Conservation (phyloP, 2,113 vertebrate genomes). For the Arenaria interpres region DNA sequence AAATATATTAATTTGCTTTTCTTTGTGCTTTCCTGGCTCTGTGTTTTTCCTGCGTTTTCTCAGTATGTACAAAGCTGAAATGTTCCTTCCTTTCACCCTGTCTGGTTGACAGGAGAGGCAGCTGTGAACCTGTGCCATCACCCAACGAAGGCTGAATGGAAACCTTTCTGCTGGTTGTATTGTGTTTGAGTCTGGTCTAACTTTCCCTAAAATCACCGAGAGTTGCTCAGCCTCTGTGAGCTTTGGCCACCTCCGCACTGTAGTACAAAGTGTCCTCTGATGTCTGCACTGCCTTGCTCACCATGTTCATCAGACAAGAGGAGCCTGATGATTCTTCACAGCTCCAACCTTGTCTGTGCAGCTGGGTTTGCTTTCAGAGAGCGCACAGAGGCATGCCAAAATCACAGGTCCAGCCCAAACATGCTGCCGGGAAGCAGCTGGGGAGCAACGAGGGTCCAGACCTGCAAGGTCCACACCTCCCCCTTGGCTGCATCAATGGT, state of each 20-base stretch:
- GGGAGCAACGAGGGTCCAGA: background rate
- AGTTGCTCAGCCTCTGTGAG: background rate
- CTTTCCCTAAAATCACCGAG: background rate
- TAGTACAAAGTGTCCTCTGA: background rate
- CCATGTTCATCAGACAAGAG: background rate
- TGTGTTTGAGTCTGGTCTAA: background rate
- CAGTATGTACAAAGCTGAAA: background rate
- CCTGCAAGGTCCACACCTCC: background rate
- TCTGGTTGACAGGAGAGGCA: background rate
- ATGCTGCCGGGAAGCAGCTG: background rate
- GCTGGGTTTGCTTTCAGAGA: background rate
- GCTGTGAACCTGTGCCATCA: background rate
- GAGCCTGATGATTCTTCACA: background rate
- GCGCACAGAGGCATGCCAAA: background rate
- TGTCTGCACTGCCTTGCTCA: background rate
- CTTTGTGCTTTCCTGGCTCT: background rate
- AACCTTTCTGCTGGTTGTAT: background rate
- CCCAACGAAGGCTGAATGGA: background rate
- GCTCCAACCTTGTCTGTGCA: background rate
- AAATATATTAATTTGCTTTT: background rate
- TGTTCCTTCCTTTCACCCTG: background rate
- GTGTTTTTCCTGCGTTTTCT: background rate
- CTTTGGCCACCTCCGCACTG: background rate
- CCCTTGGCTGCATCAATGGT: background rate
- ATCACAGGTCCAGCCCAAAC: background rate